Conservation (phyloP, 2,888 invertebrate species). For the Eudasyphora cyanicolor region DNA sequence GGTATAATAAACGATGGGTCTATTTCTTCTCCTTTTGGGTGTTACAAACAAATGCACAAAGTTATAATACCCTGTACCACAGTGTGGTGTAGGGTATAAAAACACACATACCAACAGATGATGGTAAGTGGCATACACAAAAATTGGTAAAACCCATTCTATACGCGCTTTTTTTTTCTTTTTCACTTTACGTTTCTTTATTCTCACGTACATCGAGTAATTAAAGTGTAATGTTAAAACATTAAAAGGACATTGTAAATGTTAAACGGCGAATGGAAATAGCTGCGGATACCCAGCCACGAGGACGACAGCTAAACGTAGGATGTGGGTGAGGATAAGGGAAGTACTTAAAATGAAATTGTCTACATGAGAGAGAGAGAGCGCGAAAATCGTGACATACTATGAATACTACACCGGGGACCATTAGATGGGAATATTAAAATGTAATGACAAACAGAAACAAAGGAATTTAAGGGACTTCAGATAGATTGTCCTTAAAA, state of each 20-base stretch:
- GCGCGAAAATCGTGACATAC: background rate
- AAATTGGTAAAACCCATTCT: conserved; percentile 14
- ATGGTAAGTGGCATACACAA: background rate
- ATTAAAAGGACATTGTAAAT: conserved; percentile 48
- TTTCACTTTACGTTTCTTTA: background rate
- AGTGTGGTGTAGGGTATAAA: too few relatives aligned
- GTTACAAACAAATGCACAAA: too few relatives aligned
- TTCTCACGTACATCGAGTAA: conserved; percentile 28
- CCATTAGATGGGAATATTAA: background rate
- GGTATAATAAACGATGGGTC: too few relatives aligned
- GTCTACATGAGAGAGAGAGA: background rate
- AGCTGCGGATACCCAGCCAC: background rate
- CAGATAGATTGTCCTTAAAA: background rate
- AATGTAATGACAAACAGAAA: background rate
- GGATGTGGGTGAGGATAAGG: background rate
- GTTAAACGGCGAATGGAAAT: background rate
- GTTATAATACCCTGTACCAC: too few relatives aligned
- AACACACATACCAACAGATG: too few relatives aligned
- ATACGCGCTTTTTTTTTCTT: background rate
- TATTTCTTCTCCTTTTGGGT: too few relatives aligned
- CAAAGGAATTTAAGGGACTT: background rate
- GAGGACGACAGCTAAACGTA: background rate
- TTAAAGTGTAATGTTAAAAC: conserved; percentile 46
- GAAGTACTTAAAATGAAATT: conserved; percentile 22
- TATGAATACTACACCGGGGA: background rate